These are phyloP conservation scores for Apantesis nais DNA, from an alignment of 2,888 invertebrate species.

Conservation along the genomic window DNA sequence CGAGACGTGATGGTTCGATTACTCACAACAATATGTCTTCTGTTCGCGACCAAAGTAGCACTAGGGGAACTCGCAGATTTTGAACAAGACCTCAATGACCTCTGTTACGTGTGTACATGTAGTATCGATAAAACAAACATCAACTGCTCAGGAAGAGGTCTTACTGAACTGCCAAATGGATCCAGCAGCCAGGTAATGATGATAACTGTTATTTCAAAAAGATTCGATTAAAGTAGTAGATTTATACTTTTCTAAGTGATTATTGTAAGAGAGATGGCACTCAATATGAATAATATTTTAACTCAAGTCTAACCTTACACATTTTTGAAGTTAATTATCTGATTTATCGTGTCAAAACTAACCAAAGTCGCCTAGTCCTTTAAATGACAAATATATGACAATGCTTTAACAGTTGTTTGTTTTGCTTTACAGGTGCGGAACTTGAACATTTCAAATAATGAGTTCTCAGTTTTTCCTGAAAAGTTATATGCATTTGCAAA, in stretches of 20 bases:
- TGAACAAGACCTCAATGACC: conserved; percentile 60
- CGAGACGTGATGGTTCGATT: conserved; percentile 68
- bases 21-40: conserved; percentile 52
- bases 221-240: background rate
- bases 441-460: conserved; percentile 89
- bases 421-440: conserved; percentile 84
- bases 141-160: conserved; percentile 76
- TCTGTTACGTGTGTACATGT: conserved; percentile 71
- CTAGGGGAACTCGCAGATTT: conserved; percentile 60
- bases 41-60: conserved; percentile 55
- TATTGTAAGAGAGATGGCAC: background rate
- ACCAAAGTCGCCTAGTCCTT: background rate
- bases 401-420: conserved; percentile 6
- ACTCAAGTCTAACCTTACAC: no score
- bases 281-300: background rate
- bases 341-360: background rate
- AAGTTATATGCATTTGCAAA: conserved; percentile 63
- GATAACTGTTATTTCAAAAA: background rate
- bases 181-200: conserved; percentile 66
- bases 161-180: conserved; percentile 75
- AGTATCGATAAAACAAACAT: conserved; percentile 62
- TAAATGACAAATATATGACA: background rate
- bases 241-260: background rate
- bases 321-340: background rate
- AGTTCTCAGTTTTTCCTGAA: conserved; percentile 84